Evolutionary conservation across 2,797 vertebrate genomes (phyloP).

Genomic region (Danio aesculapii): DNA sequence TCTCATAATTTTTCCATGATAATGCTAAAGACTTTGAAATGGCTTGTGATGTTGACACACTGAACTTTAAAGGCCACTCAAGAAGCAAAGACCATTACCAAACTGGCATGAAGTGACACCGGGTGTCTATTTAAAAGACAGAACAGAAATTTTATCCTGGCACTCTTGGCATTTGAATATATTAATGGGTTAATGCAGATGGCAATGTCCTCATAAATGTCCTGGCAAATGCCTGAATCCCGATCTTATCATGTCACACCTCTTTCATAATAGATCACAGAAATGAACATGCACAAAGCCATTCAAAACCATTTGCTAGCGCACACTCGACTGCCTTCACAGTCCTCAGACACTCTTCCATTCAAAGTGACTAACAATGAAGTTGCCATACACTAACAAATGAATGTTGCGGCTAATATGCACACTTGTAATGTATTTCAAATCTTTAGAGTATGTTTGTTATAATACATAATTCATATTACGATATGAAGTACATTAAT

Average conservation of each 20-base stretch:
- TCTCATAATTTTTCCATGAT: conserved; percentile 42
- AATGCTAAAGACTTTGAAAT: conserved; percentile 52
- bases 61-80: conserved; percentile 61
- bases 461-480: no score
- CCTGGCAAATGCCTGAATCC: conserved; percentile 40
- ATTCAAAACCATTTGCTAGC: conserved; percentile 11
- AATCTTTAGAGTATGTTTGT: no score
- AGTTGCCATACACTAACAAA: background rate
- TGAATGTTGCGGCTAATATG: background rate
- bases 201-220: conserved; percentile 43
- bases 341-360: background rate
- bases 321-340: background rate
- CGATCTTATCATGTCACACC: conserved; percentile 33
- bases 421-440: background rate
- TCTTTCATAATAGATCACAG: conserved; percentile 26
- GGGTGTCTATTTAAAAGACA: conserved; percentile 24
- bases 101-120: conserved; percentile 39
- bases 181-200: conserved; percentile 45
- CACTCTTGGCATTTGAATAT: conserved; percentile 49
- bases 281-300: conserved; percentile 22
- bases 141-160: conserved; percentile 44
- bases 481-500: no score
- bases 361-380: background rate
- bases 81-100: conserved; percentile 52
- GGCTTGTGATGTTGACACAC: conserved; percentile 48